Conservation (phyloP, 2,888 invertebrate species). For the Lepetodrilus schrolli region DNA sequence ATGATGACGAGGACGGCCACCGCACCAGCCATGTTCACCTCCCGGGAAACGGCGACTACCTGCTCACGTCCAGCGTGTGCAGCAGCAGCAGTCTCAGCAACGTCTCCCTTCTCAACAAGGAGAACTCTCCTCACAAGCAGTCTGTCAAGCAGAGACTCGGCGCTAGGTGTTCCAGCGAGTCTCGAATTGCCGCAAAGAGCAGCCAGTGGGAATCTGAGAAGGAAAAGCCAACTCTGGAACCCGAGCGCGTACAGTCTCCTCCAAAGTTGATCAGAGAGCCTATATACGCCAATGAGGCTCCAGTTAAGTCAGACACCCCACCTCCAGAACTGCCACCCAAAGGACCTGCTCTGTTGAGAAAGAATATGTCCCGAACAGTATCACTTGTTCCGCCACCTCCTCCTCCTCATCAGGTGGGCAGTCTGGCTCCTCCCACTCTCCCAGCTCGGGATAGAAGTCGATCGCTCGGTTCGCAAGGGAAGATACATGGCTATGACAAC, state of each 20-base stretch:
- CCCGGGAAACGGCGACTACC: conserved; percentile 38
- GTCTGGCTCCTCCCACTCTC: conserved; percentile 30
- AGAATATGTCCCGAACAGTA: conserved; percentile 36
- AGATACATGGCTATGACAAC: conserved; percentile 35
- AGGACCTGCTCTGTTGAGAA: conserved; percentile 59
- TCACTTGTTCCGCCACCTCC: not conserved
- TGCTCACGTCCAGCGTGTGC: conserved; percentile 24
- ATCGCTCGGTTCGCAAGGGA: conserved; percentile 36
- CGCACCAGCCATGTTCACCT: conserved; percentile 57
- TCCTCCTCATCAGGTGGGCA: not conserved
- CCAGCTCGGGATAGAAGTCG: conserved; percentile 38
- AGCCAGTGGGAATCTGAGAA: not conserved
- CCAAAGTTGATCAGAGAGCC: conserved; percentile 40
- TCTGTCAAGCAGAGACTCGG: conserved; percentile 15
- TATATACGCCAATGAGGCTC: conserved; percentile 61
- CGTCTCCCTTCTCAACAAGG: not conserved
- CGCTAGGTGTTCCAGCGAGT: conserved; percentile 21
- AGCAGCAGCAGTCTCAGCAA: conserved; percentile 25
- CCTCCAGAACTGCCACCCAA: conserved; percentile 68
- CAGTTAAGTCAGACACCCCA: conserved; percentile 44
- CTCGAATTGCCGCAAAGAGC: not conserved
- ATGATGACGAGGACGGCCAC: conserved; percentile 56
- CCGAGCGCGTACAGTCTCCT: not conserved
- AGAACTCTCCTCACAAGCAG: not conserved
- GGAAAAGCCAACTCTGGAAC: too few species aligned